Conservation (phyloP, 1,140 invertebrate species). For the Cyrtorhinus lividipennis region DNA sequence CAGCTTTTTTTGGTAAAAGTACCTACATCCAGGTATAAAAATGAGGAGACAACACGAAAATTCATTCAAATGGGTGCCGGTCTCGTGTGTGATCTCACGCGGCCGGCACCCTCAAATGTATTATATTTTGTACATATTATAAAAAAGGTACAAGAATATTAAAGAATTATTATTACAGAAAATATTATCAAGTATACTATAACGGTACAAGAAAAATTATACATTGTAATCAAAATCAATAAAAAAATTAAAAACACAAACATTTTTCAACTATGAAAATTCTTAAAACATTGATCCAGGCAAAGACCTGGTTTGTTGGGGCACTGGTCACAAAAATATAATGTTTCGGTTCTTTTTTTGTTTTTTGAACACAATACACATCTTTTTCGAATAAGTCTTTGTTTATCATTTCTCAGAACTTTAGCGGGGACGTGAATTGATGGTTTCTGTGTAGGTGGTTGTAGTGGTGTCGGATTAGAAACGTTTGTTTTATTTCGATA, state of each 20-base stretch:
- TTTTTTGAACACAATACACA: conserved; percentile 7
- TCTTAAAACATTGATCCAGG: conserved; percentile 8
- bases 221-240: conserved; percentile 8
- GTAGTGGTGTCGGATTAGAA: conserved; percentile 1
- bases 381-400: conserved; percentile 6
- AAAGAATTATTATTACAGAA: conserved; percentile 4
- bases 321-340: conserved; percentile 9
- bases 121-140: conserved; percentile 3
- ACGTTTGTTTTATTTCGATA: conserved; percentile 4
- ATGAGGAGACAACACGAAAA: conserved; percentile 5
- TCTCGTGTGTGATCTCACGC: neutral
- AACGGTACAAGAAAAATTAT: conserved; percentile 2
- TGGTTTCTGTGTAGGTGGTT: neutral
- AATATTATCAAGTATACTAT: neutral
- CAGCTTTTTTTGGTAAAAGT: neutral
- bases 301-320: conserved; percentile 9
- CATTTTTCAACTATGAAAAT: conserved; percentile 7
- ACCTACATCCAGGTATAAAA: conserved; percentile 2
- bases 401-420: conserved; percentile 4
- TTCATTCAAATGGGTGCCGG: neutral
- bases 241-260: neutral
- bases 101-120: neutral
- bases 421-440: conserved; percentile 9
- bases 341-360: conserved; percentile 8
- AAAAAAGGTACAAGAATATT: conserved; percentile 5